Evolutionary conservation across 1,140 invertebrate genomes (phyloP).

Genomic region (Drosophila chauvacae): DNA sequence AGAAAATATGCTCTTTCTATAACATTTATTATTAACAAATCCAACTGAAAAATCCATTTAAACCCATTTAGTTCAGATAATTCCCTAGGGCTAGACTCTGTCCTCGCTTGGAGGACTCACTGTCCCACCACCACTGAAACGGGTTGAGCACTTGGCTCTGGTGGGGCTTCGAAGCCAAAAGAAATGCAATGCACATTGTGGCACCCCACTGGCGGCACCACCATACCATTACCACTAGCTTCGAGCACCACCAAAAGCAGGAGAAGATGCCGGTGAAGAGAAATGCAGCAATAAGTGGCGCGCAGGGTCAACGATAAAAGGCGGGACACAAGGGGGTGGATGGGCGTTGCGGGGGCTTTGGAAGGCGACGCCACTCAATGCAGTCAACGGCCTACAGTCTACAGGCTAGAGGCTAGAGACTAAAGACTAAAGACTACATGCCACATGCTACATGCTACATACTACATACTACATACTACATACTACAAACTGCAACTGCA

Average conservation of each 20-base stretch:
- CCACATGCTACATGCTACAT: constrained; percentile 32
- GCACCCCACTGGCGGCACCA: constrained; percentile 3
- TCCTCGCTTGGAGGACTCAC: neutral
- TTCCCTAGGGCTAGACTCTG: neutral
- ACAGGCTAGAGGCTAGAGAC: neutral
- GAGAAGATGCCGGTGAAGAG: constrained; percentile 56
- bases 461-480: neutral
- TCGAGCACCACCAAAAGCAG: constrained; percentile 15
- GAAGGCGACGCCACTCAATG: constrained; percentile 61
- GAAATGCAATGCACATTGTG: constrained; percentile 62
- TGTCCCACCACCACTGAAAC: constrained; percentile 35
- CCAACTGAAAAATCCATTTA: neutral
- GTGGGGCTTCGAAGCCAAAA: constrained; percentile 80
- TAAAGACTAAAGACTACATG: neutral
- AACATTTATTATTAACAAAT: neutral
- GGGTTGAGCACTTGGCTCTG: constrained; percentile 68
- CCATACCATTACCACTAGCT: constrained; percentile 7
- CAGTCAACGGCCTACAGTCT: constrained; percentile 78
- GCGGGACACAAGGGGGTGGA: constrained; percentile 3
- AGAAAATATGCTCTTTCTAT: too few relatives aligned
- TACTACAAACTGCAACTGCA: neutral
- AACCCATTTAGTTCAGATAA: neutral
- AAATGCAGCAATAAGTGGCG: constrained; percentile 80
- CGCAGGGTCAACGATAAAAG: constrained; percentile 76
- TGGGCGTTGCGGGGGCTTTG: constrained; percentile 22